Evolutionary conservation across 2,888 invertebrate genomes (phyloP), one percentile per base, ranked within the genome.

Genomic region (Caenorhabditis sp.): DNA sequence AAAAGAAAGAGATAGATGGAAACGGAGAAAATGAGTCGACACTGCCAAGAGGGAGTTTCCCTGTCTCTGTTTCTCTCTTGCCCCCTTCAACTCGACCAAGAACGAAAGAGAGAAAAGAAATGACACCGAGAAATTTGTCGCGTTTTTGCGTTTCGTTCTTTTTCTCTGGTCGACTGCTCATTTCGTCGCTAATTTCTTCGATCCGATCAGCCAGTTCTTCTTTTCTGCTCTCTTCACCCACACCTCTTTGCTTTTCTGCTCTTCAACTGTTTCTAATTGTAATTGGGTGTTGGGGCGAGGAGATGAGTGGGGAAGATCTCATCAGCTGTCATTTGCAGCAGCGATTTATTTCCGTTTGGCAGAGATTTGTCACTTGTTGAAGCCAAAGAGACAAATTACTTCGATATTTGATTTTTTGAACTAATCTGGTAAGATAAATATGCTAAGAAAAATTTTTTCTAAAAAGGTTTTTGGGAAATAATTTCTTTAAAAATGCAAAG

Each of bases 191-290:
- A n/a, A n/a, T n/a, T n/a, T n/a, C n/a, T n/a, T n/a, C 37, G 67
- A 67, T 76, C 67, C 67, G 76, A 76, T 76, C 76, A 74, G 67
- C 67, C 74, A 74, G 76, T 76, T 67, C 58, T 65, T 65, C 65
- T 60, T 64, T n/a, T n/a, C n/a, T n/a, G n/a, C 53, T 53, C 35
- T 5, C 24, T 26, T 18, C 56, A 50, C 1, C 50, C 64, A 32
- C 40, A n/a, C 13, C 40, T 40, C 40, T 40, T 22, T 37, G n/a
- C n/a, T n/a, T n/a, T n/a, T n/a, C n/a, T n/a, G n/a, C 28, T 37
- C 26, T 50, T 76, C 67, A 53, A 76, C 60, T 76, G 76, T 76
- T 76, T 76, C 76, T 76, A 76, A 76, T 76, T 76, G 76, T 76
- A 76, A 76, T 76, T 76, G 67, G 76, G 67, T 76, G 76, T 76